Base-by-base conservation (phyloP, 2,888 invertebrate species). In the Cerastis rubricosa region DNA sequence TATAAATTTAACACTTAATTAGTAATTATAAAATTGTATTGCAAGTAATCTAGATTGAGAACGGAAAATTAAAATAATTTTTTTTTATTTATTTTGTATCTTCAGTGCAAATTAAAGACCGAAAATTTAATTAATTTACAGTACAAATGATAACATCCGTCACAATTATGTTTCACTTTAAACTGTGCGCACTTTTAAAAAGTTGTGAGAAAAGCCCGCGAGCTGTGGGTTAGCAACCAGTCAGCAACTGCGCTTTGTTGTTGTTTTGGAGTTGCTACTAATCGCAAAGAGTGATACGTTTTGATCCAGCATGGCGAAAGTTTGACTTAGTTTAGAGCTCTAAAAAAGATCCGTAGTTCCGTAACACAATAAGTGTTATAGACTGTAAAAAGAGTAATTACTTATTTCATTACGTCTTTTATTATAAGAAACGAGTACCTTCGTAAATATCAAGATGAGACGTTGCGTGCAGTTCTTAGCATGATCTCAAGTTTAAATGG, bases 391-490 rank as follows among this genome's bases (percentile, higher is more conserved):
- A 14, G 6, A 25, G 25, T 0, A 57, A 7, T 25, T 25, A 57
- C 25, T 57, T 57, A 17, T n/a, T n/a, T n/a, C n/a, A n/a, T n/a
- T 14, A 1, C 25, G 12, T 57, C 8, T 14, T 25, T 2, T 57
- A 7, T 25, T 14, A 5, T 57, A 57, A 0, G 25, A 25, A 57
- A 57, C 25, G 14, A 25, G 25, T 57, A 57, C 5, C 8, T 19
- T 7, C 0, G 25, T 12, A 12, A 57, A 17, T n/a, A 40, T 40
- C n/a, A 7, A 49, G 1, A 3, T 29, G 19, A 4, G 51, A 43
- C 22, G 43, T 66, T 61, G 69, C 59, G 47, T 74, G 47, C 8
- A 4, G n/a, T 76, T 9, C 29, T 19, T 80, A n/a, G 47, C 61
- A 35, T 81, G 65, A 66, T 66, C 14, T 51, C 17, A 14, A 54